These are phyloP conservation scores for Aegotheles bennettii DNA, from an alignment of 2,113 vertebrate genomes.

Conservation along the genomic window DNA sequence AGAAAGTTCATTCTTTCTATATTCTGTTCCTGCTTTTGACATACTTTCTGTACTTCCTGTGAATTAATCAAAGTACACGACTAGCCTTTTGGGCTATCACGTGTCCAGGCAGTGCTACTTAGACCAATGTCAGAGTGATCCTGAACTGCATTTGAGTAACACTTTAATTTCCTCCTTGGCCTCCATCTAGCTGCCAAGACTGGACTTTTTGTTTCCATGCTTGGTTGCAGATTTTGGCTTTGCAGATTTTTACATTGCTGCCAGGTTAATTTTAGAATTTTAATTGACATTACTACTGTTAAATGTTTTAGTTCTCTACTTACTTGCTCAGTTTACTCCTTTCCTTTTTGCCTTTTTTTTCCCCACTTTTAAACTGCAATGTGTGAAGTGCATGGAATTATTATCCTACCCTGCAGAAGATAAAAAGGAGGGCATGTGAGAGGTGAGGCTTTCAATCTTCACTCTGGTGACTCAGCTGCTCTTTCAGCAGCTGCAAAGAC, in stretches of 20 bases:
- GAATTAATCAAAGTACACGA: neutral
- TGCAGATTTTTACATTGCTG: slow-evolving; percentile 32
- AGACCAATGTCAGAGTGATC: neutral
- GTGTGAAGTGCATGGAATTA: slow-evolving; percentile 40
- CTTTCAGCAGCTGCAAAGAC: neutral
- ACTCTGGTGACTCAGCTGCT: neutral
- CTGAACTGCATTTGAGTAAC: neutral
- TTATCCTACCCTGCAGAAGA: neutral
- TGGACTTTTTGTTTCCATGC: neutral
- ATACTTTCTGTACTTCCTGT: neutral
- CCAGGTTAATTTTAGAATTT: slow-evolving; percentile 70
- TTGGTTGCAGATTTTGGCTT: slow-evolving; percentile 20
- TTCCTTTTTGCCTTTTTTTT: neutral
- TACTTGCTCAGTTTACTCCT: slow-evolving; percentile 66
- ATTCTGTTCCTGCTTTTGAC: neutral
- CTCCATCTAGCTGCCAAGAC: neutral
- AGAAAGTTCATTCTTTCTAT: neutral
- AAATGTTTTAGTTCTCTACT: slow-evolving; percentile 44
- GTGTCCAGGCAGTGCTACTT: neutral
- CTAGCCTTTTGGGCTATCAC: neutral
- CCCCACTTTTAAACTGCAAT: neutral
- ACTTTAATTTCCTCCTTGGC: slow-evolving; percentile 24
- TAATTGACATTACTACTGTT: slow-evolving; percentile 65
- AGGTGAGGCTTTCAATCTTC: slow-evolving; percentile 9
- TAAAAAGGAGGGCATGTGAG: neutral